phyloP scores from a whole-genome alignment of 2,797 vertebrate genomes.

The Hozukius guyotensis region DNA sequence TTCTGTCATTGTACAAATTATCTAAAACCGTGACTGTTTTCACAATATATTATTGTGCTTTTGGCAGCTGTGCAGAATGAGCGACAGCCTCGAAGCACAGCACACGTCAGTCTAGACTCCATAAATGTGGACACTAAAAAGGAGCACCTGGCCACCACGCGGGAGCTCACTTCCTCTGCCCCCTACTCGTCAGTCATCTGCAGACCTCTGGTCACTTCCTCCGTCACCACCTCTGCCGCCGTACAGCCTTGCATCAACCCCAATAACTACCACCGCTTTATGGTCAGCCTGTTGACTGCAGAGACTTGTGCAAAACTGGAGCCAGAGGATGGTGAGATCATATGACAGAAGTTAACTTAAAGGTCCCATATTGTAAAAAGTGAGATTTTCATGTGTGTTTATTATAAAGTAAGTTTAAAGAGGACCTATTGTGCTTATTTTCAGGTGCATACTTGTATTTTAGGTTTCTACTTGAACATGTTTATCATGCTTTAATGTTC shows the following conservation, averaged over 20 bases:
- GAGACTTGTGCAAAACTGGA: constrained; percentile 94
- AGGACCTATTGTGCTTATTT: no score
- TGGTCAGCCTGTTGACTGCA: constrained; percentile 92
- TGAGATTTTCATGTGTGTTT: no score
- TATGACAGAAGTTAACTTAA: neutral
- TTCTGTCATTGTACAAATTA: neutral
- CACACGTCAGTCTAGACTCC: constrained; percentile 86
- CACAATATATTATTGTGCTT: neutral
- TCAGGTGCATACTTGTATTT: no score
- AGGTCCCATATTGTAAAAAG: neutral
- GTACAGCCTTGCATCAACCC: constrained; percentile 74
- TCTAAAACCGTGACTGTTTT: neutral
- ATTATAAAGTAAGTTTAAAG: no score
- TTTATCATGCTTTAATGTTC: no score
- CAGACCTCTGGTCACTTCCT: constrained; percentile 67
- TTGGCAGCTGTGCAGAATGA: constrained; percentile 93
- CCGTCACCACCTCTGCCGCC: constrained; percentile 33
- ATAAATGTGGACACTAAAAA: constrained; percentile 74
- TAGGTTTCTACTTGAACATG: no score
- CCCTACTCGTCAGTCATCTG: constrained; percentile 71
- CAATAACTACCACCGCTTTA: constrained; percentile 88
- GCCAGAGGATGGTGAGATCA: constrained; percentile 87
- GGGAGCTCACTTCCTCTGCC: constrained; percentile 66
- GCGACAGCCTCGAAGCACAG: constrained; percentile 91
- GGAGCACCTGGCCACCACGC: constrained; percentile 81